Evolutionary conservation across 2,113 vertebrate species (phyloP).

Genomic region (Burhinus bistriatus): DNA sequence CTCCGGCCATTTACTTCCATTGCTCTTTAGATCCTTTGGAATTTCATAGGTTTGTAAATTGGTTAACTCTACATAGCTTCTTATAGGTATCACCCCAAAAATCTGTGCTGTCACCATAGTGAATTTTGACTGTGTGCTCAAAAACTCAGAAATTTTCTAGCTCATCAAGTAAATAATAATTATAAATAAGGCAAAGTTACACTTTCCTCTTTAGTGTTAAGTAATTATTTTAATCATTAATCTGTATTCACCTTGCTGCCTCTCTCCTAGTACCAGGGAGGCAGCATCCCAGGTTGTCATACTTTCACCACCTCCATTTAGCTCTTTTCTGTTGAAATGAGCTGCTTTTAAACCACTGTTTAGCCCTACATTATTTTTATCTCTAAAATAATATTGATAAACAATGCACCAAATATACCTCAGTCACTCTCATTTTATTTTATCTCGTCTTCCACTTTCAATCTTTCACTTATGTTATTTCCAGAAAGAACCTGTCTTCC

Average conservation of each 20-base stretch:
- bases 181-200: background rate
- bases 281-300: background rate
- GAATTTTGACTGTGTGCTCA: background rate
- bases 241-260: background rate
- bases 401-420: background rate
- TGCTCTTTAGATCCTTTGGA: background rate
- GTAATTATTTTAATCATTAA: background rate
- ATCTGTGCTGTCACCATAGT: background rate
- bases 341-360: background rate
- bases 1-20: background rate
- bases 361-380: background rate
- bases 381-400: background rate
- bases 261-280: background rate
- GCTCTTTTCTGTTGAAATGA: background rate
- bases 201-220: background rate
- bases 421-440: background rate
- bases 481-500: background rate
- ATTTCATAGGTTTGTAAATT: background rate
- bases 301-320: background rate
- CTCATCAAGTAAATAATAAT: background rate
- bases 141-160: background rate
- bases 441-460: background rate
- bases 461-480: background rate
- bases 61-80: background rate
- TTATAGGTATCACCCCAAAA: background rate